Evolutionary conservation across 35 echinoderm and acorn worm species (phyloP).

Genomic region (Amphiura filiformis): DNA sequence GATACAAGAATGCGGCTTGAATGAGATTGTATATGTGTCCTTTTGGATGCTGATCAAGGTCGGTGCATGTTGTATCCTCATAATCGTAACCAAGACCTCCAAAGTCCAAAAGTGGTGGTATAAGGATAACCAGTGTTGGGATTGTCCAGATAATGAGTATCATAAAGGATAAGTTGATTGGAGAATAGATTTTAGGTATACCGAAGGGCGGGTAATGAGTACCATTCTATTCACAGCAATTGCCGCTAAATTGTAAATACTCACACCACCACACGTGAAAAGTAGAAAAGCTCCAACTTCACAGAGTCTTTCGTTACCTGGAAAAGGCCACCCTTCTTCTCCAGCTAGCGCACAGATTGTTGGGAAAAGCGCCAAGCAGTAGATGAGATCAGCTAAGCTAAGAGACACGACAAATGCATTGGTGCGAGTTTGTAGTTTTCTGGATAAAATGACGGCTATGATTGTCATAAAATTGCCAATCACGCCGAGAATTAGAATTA

Average conservation of each 20-base stretch:
- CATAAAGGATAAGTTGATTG: slow-evolving; percentile 42
- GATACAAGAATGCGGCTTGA: slow-evolving; percentile 31
- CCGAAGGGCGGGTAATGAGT: slow-evolving; percentile 52
- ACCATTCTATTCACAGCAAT: slow-evolving; percentile 69
- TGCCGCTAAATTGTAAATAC: slow-evolving; percentile 47
- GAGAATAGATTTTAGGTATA: slow-evolving; percentile 58
- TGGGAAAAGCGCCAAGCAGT: slow-evolving; percentile 29
- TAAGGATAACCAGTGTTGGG: slow-evolving; percentile 33
- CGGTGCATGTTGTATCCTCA: slow-evolving; percentile 56
- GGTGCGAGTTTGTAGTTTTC: slow-evolving; percentile 58
- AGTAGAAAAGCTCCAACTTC: slow-evolving; percentile 38
- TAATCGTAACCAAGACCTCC: slow-evolving; percentile 62
- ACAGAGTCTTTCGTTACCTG: slow-evolving; percentile 23
- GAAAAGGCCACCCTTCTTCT: slow-evolving; percentile 52
- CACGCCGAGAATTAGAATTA: slow-evolving; percentile 36
- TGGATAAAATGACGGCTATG: slow-evolving; percentile 53
- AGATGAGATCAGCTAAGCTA: slow-evolving; percentile 52
- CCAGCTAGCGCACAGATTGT: slow-evolving; percentile 41
- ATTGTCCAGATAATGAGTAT: slow-evolving; percentile 52
- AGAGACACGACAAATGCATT: slow-evolving; percentile 83
- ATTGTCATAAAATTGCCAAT: slow-evolving; percentile 63
- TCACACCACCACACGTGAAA: slow-evolving; percentile 33
- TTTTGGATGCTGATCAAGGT: slow-evolving; percentile 19
- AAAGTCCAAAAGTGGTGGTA: slow-evolving; percentile 40
- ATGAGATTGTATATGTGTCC: slow-evolving; percentile 50